These are phyloP conservation scores for Amiota minor DNA, from an alignment of 2,888 invertebrate species.

Conservation along the genomic window DNA sequence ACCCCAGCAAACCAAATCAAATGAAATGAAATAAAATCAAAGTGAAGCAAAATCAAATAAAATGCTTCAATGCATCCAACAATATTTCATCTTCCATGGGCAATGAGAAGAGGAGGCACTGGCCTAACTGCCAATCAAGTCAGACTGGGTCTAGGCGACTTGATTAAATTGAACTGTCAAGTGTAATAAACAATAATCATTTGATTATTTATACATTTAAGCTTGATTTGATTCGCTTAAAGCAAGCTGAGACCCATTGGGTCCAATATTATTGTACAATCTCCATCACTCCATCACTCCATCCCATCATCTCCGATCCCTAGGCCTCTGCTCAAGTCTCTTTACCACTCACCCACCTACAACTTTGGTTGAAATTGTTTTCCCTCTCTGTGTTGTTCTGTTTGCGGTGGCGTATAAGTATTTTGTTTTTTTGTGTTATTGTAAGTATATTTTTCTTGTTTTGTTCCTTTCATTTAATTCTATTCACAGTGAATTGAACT, in stretches of 20 bases:
- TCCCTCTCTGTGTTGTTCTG: background rate
- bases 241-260: background rate
- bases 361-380: too few relatives aligned
- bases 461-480: too few relatives aligned
- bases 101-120: too few relatives aligned
- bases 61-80: constrained; percentile 1
- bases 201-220: constrained; percentile 11
- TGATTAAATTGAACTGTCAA: constrained; percentile 27
- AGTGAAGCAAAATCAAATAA: constrained; percentile 1
- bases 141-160: background rate
- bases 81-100: background rate
- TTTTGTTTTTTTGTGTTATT: background rate
- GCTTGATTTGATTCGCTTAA: constrained; percentile 1
- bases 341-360: too few relatives aligned
- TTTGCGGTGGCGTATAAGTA: constrained; percentile 5
- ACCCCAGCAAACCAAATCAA: too few relatives aligned
- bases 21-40: too few relatives aligned
- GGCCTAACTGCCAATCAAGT: too few relatives aligned
- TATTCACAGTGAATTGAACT: background rate
- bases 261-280: background rate
- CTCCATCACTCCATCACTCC: too few relatives aligned
- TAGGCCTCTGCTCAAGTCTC: too few relatives aligned
- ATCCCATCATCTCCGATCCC: too few relatives aligned
- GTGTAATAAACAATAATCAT: constrained; percentile 22
- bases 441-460: background rate